These are phyloP conservation scores for Coreoperca whiteheadi DNA, from an alignment of 2,113 vertebrate genomes.

Conservation along the genomic window DNA sequence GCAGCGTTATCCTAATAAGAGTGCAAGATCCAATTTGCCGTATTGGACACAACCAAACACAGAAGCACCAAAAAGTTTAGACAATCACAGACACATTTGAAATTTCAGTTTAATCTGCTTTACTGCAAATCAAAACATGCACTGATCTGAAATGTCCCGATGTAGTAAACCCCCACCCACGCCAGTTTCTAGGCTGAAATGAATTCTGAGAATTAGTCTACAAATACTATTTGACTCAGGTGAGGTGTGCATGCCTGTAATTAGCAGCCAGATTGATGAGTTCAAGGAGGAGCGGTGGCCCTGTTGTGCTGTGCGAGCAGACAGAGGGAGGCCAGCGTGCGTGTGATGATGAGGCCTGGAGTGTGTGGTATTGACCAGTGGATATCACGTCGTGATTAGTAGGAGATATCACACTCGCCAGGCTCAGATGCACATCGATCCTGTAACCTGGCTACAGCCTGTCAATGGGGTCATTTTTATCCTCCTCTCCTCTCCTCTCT, in stretches of 20 bases:
- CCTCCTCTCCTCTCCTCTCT: conserved; percentile 40
- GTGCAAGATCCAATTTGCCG: conserved; percentile 45
- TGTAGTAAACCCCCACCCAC: conserved; percentile 9
- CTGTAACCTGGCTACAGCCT: conserved; percentile 62
- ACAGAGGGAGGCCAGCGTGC: conserved; percentile 43
- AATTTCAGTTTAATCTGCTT: conserved; percentile 41
- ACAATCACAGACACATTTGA: conserved; percentile 36
- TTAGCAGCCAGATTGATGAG: conserved; percentile 64
- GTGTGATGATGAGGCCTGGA: conserved; percentile 68
- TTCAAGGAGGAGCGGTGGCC: conserved; percentile 46
- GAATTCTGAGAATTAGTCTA: conserved; percentile 41
- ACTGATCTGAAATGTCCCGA: conserved; percentile 40
- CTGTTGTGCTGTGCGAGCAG: conserved; percentile 52
- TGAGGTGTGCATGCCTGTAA: conserved; percentile 45
- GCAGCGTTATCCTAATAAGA: conserved; percentile 33
- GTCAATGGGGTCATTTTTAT: conserved; percentile 78
- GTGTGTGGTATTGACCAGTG: conserved; percentile 77
- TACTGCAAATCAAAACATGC: conserved; percentile 7
- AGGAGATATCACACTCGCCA: conserved; percentile 76
- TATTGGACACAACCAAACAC: conserved; percentile 10
- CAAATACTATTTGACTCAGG: conserved; percentile 51
- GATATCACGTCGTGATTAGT: conserved; percentile 81
- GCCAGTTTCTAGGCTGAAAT: conserved; percentile 27
- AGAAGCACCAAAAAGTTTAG: conserved; percentile 30
- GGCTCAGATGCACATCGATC: conserved; percentile 78